These are phyloP conservation scores for Pseudochaenichthys georgianus DNA, from an alignment of 2,797 vertebrate species.

Conservation along the genomic window DNA sequence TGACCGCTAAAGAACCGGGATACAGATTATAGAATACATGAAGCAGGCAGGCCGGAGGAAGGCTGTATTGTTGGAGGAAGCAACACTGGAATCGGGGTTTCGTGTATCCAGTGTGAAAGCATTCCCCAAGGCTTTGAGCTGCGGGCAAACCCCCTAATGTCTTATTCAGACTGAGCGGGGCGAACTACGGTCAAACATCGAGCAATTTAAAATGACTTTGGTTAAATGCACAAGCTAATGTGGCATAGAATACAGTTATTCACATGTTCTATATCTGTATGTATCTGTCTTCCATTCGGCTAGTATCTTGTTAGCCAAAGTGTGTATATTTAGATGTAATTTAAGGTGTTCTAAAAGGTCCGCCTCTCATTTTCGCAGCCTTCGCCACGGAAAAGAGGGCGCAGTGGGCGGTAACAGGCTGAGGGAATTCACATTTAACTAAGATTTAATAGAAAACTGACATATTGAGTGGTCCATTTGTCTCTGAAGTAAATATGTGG, in stretches of 20 bases:
- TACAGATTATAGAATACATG: constrained; percentile 21
- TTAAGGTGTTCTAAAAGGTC: not conserved
- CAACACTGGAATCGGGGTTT: not conserved
- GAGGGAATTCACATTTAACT: not conserved
- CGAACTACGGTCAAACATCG: not conserved
- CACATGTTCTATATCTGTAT: rapidly evolving
- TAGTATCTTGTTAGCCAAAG: rapidly evolving
- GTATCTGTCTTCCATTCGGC: constrained; percentile 11
- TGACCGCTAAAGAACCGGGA: constrained; percentile 25
- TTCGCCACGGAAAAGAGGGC: not conserved
- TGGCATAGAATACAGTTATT: rapidly evolving
- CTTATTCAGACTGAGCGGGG: not conserved
- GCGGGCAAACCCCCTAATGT: not conserved
- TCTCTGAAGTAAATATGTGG: not conserved
- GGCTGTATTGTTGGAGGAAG: not conserved
- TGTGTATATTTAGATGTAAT: not conserved
- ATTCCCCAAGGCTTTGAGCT: not conserved
- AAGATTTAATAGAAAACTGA: not conserved
- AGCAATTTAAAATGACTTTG: not conserved
- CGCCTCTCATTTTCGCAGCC: not conserved
- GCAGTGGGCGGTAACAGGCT: constrained; percentile 46
- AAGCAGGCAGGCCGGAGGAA: not conserved
- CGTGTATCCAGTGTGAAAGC: not conserved
- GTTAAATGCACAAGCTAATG: not conserved
- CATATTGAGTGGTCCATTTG: rapidly evolving